Base-by-base conservation (phyloP, 1,140 invertebrate genomes). In the Anagrus nilaparvatae region DNA sequence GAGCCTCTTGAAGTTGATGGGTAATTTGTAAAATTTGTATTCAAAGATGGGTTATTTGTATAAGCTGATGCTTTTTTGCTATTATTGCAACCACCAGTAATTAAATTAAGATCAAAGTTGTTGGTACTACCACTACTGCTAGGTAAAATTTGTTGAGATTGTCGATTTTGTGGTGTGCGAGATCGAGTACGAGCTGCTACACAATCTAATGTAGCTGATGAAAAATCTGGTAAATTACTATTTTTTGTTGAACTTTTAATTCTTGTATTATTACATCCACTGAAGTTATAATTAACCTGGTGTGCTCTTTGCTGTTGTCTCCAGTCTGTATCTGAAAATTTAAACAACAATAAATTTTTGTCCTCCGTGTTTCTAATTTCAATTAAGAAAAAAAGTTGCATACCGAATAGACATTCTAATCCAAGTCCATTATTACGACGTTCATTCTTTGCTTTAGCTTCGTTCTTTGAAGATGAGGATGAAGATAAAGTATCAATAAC, bases 141-240 rank as follows among this genome's bases (percentile, higher is more conserved):
- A n/a, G n/a, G n/a, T n/a, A 16, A 20, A 17, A 18, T 53, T 32
- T 28, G 40, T 43, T 41, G 47, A 32, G 35, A 50, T 47, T 60
- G 60, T 16, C 56, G 50, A 51, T 53, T 61, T 48, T 67, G 62
- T 25, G 62, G 61, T 3, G 63, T 66, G 49, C 63, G 56, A 20
- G 65, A 68, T 43, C 65, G 58, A 18, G 65, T 68, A 18, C 63
- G 55, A 17, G 61, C 62, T n/a, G 65, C 65, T 12, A 67, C 61
- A 34, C 65, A 67, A 46, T 68, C 65, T 27, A 65, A 54, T 39
- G 61, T 51, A 32, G 54, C 48, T 45, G 57, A 54, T 47, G 61
- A 60, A 25, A 58, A 59, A 18, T 66, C 61, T 16, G 55, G 41
- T 21, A 59, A 43, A 43, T 38, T 56, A 33, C 49, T 48, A 33